Evolutionary conservation across 2,797 vertebrate genomes (phyloP).

Genomic region (Tokudaia muenninki): DNA sequence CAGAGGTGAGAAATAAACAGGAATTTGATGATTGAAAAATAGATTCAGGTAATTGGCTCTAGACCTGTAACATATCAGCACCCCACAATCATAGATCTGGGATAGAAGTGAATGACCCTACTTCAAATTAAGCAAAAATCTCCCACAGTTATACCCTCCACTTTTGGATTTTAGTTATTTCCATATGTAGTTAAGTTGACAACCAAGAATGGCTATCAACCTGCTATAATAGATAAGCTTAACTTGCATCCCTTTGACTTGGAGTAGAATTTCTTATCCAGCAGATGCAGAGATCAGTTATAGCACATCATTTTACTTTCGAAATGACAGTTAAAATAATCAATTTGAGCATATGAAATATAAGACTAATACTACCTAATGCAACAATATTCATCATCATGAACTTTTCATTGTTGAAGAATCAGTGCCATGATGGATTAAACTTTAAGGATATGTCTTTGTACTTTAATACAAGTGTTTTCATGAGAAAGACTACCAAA

Average conservation of each 20-base stretch:
- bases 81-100: background rate
- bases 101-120: background rate
- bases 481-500: background rate
- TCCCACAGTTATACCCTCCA: too few relatives aligned
- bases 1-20: background rate
- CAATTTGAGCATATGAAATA: background rate
- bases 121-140: background rate
- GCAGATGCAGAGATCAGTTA: background rate
- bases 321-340: background rate
- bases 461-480: background rate
- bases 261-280: background rate
- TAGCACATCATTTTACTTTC: background rate
- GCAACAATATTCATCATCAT: background rate
- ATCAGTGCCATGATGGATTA: background rate
- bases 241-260: background rate
- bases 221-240: too few relatives aligned
- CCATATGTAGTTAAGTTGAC: background rate
- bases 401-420: conserved; percentile 11
- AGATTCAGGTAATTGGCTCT: background rate
- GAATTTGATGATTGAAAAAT: background rate
- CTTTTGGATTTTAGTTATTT: background rate
- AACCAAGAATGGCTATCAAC: background rate
- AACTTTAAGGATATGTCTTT: background rate
- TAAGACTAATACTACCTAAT: background rate
- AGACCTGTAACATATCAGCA: background rate